phyloP scores from a whole-genome alignment of 1,140 invertebrate species.

The Aporrectodea caliginosa region DNA sequence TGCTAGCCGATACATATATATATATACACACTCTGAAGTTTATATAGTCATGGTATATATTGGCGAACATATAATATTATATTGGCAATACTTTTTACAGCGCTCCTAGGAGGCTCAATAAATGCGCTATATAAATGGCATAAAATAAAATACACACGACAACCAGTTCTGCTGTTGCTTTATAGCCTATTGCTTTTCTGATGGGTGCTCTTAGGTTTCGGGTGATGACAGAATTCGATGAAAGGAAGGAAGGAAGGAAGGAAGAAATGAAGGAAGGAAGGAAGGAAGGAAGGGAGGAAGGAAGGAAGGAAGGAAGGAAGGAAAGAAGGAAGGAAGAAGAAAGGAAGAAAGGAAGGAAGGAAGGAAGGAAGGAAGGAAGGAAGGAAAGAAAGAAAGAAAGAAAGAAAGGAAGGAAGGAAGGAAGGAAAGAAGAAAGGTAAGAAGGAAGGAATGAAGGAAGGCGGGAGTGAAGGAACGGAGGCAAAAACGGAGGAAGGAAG shows the following conservation, averaged over 20 bases:
- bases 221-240: too few relatives aligned
- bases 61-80: too few relatives aligned
- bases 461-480: not conserved
- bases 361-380: not conserved
- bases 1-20: too few relatives aligned
- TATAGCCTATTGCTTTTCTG: not conserved
- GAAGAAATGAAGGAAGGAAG: not conserved
- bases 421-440: not conserved
- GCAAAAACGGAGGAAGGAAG: not conserved
- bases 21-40: too few relatives aligned
- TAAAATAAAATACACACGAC: not conserved
- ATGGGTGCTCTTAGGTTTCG: too few relatives aligned
- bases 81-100: too few relatives aligned
- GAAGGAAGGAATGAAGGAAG: not conserved
- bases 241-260: too few relatives aligned
- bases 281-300: not conserved
- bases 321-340: not conserved
- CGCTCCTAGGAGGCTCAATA: too few relatives aligned
- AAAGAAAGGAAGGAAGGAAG: not conserved
- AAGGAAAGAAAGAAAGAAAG: not conserved
- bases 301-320: not conserved
- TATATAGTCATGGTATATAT: too few relatives aligned
- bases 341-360: not conserved
- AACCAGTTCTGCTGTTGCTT: not conserved
- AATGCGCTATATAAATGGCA: too few relatives aligned